These are phyloP conservation scores for Drosophila jambulina DNA, from an alignment of 1,140 invertebrate species.

Conservation along the genomic window DNA sequence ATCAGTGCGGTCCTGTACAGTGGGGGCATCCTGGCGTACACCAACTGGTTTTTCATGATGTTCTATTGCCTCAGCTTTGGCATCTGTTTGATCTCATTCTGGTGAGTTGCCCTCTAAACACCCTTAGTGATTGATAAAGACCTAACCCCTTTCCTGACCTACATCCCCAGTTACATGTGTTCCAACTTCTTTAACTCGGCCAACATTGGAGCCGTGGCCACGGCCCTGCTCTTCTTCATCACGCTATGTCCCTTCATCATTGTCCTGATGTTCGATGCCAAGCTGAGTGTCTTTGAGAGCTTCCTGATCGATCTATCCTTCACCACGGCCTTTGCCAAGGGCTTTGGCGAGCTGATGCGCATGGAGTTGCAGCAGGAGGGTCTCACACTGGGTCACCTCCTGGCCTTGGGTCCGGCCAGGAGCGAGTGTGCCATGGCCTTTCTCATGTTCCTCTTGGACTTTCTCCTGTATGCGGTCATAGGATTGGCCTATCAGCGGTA, in stretches of 20 bases:
- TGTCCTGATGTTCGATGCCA: slow-evolving; percentile 88
- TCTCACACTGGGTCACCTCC: slow-evolving; percentile 83
- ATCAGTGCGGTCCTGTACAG: slow-evolving; percentile 86
- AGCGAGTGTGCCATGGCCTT: slow-evolving; percentile 77
- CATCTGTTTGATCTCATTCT: slow-evolving; percentile 87
- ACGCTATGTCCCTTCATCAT: slow-evolving; percentile 89
- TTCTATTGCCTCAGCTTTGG: slow-evolving; percentile 87
- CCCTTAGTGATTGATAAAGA: not conserved
- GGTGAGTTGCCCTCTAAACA: slow-evolving; percentile 83
- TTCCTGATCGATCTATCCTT: slow-evolving; percentile 85
- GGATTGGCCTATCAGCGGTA: slow-evolving; percentile 83
- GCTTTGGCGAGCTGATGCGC: slow-evolving; percentile 87
- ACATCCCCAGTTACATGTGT: slow-evolving; percentile 88
- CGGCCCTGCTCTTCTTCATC: slow-evolving; percentile 87
- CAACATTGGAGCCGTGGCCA: slow-evolving; percentile 88
- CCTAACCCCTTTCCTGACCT: slow-evolving; percentile 29
- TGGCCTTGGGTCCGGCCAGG: slow-evolving; percentile 63
- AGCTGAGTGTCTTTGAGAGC: slow-evolving; percentile 86
- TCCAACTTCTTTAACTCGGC: slow-evolving; percentile 88
- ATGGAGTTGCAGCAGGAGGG: slow-evolving; percentile 87
- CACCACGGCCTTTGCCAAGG: slow-evolving; percentile 88
- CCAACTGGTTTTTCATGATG: slow-evolving; percentile 86
- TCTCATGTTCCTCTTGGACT: slow-evolving; percentile 86
- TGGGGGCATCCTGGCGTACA: slow-evolving; percentile 87
- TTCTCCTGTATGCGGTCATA: slow-evolving; percentile 85